These are phyloP conservation scores for Xestia ashworthii DNA, from an alignment of 2,888 invertebrate species.

Conservation along the genomic window DNA sequence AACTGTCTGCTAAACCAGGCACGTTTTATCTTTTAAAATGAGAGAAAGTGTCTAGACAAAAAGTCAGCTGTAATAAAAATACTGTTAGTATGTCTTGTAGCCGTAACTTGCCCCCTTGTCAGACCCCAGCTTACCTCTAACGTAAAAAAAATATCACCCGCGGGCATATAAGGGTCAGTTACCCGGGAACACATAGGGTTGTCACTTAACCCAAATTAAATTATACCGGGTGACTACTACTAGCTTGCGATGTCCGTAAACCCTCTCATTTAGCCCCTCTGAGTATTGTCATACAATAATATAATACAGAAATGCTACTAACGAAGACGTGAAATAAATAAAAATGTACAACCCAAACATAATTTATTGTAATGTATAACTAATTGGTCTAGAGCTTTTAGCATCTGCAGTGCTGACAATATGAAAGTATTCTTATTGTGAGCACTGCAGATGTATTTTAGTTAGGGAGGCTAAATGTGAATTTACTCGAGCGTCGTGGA, in stretches of 20 bases:
- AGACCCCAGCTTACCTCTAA: slow-evolving; percentile 29
- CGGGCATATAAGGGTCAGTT: slow-evolving; percentile 49
- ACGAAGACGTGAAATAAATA: neutral
- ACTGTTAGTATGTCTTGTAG: slow-evolving; percentile 18
- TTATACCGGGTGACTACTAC: slow-evolving; percentile 52
- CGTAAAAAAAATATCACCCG: slow-evolving; percentile 56
- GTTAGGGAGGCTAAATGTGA: too few species aligned
- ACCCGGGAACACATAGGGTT: slow-evolving; percentile 53
- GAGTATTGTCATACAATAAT: slow-evolving; percentile 20
- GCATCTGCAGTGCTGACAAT: too few species aligned
- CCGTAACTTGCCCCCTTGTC: slow-evolving; percentile 33
- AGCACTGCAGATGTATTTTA: neutral
- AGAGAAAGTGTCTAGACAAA: slow-evolving; percentile 7
- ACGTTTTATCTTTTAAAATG: slow-evolving; percentile 27
- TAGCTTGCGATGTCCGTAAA: slow-evolving; percentile 46
- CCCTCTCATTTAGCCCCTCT: slow-evolving; percentile 40
- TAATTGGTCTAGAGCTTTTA: neutral
- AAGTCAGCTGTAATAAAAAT: slow-evolving; percentile 38
- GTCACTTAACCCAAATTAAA: slow-evolving; percentile 69
- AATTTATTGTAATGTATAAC: neutral
- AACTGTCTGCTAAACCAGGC: neutral
- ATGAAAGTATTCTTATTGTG: neutral
- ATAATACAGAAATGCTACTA: slow-evolving; percentile 12
- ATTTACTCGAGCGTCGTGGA: too few species aligned
- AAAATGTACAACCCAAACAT: neutral